Base-by-base conservation (phyloP, 2,113 vertebrate genomes). In the Sceloporus tristichus region DNA sequence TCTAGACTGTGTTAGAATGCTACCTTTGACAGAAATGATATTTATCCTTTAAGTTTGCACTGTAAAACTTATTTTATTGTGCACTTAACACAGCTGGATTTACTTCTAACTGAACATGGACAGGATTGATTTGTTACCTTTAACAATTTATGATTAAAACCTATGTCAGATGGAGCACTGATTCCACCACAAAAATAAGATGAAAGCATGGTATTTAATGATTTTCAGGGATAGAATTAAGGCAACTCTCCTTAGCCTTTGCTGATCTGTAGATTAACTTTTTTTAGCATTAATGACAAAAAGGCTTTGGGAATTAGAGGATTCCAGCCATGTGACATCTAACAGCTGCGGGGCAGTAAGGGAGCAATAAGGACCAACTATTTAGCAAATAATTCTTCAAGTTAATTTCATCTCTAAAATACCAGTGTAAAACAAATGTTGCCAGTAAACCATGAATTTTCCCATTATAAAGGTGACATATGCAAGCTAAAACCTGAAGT, bases 241-340 rank as follows among this genome's bases (percentile, higher is more conserved):
- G 40, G 21, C 76, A 80, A 88, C 68, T 87, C 53, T 73, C 38
- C 21, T 83, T 65, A 77, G 81, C 10, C 29, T 82, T 62, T 77
- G 40, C 56, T 82, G 62, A 84, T 84, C 81, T 88, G n/a, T n/a
- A 84, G 48, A 82, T 83, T 66, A 87, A 48, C 34, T 82, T 40
- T 76, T 83, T 54, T 13, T n/a, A 77, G 68, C 42, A 87, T 59
- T 68, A 23, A 48, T 40, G 27, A 59, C 56, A 34, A 74, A 87
- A 62, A 80, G 14, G 34, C 27, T 18, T 38, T 87, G 68, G 34
- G 78, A 87, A 59, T 42, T 11, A 85, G 21, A 65, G 13, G 25
- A 81, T 74, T 42, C 34, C 8, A 38, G 70, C 53, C 53, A 56
- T 59, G 65, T 73, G 85, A 87, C 38, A 42, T 4, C 34, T 16